Evolutionary conservation across 2,888 invertebrate genomes (phyloP).

Genomic region (Drymonia ruficornis): DNA sequence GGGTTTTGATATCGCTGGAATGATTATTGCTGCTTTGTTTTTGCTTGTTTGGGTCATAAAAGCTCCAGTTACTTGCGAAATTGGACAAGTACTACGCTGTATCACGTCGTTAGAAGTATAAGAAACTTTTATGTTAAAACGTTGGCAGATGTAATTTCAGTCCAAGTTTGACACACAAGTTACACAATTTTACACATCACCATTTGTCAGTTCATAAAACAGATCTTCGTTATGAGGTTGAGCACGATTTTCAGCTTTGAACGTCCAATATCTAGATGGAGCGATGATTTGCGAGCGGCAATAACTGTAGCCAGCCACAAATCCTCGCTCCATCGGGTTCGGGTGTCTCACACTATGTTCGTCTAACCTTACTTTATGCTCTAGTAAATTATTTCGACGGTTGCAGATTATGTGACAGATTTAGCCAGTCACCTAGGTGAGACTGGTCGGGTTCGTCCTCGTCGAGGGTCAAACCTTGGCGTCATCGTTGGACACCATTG

Average conservation of each 20-base stretch:
- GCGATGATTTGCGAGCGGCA: constrained; percentile 1
- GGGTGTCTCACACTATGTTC: background rate
- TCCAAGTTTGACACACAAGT: no score
- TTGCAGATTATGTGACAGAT: background rate
- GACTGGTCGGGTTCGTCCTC: no score
- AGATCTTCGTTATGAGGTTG: background rate
- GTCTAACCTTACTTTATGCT: background rate
- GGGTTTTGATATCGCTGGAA: constrained; percentile 9
- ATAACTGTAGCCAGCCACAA: constrained; percentile 1
- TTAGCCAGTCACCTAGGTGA: no score
- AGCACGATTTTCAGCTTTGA: background rate
- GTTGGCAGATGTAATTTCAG: no score
- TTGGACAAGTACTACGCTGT: no score
- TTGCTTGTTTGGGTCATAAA: background rate
- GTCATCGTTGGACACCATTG: no score
- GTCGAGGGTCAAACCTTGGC: no score
- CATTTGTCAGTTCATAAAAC: background rate
- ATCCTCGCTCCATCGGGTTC: background rate
- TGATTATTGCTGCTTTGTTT: constrained; percentile 13
- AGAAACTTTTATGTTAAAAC: no score
- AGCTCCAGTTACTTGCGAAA: no score
- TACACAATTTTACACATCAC: no score
- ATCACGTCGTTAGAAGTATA: no score
- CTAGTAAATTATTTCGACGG: background rate
- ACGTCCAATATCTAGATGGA: background rate